Percentiles rank a stretch among this genome's conserved stretches.
Evolutionary conservation across 37 sponge, comb jelly and placozoan species (phyloP).

Genomic region (Ianthella basta): DNA sequence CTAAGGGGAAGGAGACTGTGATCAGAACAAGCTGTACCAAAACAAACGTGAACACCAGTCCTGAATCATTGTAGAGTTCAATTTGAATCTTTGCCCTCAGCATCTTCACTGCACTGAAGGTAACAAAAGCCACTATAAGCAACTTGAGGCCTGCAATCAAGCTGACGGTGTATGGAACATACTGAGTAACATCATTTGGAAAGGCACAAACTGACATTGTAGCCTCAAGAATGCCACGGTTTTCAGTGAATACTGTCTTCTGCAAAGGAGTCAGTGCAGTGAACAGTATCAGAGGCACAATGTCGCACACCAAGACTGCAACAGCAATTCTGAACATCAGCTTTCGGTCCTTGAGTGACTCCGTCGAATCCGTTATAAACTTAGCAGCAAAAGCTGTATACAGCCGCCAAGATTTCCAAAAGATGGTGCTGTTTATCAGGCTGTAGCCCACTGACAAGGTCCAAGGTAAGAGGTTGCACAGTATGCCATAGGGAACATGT

Average conservation of each 20-base stretch:
- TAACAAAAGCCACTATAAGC: background rate
- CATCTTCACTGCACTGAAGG: slow-evolving; percentile 9
- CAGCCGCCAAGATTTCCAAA: slow-evolving; percentile 6
- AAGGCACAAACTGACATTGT: background rate
- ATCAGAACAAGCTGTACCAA: background rate
- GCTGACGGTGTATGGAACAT: background rate
- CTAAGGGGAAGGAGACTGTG: background rate
- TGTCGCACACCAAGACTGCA: background rate
- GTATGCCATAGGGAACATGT: background rate
- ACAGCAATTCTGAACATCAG: background rate
- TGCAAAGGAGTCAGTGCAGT: background rate
- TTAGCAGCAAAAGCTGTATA: background rate
- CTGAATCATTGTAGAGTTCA: slow-evolving; percentile 2
- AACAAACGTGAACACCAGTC: slow-evolving; percentile 1
- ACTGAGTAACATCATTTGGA: background rate
- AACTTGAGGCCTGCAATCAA: background rate
- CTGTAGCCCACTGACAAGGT: slow-evolving; percentile 18
- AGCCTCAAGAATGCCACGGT: background rate
- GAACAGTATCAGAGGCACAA: background rate
- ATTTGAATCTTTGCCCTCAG: background rate
- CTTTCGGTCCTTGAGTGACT: background rate
- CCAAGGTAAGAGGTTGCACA: slow-evolving; percentile 22
- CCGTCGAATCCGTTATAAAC: background rate
- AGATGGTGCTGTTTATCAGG: background rate
- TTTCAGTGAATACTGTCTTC: background rate